phyloP scores from a whole-genome alignment of 2,113 vertebrate species.

The Antechinus flavipes region DNA sequence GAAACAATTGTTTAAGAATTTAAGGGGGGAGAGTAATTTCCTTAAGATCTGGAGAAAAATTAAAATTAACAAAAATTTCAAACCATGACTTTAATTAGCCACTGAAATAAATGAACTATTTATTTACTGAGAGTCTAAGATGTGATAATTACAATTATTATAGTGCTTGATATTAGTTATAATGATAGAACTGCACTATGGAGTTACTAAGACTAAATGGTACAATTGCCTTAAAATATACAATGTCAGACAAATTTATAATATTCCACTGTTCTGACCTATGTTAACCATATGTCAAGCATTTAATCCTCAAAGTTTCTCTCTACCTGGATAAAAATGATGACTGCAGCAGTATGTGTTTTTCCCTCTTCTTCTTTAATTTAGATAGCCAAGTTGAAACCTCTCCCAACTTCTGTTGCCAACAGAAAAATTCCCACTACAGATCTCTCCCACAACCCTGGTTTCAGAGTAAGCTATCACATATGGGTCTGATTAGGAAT shows the following conservation, averaged over 20 bases:
- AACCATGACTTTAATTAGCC: background rate
- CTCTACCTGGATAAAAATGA: background rate
- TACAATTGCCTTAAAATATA: background rate
- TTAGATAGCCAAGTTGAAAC: background rate
- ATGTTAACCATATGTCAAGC: background rate
- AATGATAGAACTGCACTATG: background rate
- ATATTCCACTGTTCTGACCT: background rate
- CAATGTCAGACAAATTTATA: background rate
- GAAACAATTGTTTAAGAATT: slow-evolving; percentile 26
- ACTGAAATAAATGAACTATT: background rate
- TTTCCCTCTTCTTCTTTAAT: background rate
- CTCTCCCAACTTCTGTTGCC: background rate
- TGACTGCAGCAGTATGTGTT: background rate
- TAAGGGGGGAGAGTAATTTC: background rate
- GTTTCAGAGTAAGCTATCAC: background rate
- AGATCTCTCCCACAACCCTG: background rate
- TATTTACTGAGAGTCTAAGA: background rate
- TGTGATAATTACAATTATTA: background rate
- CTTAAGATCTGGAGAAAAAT: slow-evolving; percentile 39
- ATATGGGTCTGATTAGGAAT: background rate
- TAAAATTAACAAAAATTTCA: slow-evolving; percentile 47
- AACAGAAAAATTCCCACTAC: background rate
- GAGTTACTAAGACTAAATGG: background rate
- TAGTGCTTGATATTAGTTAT: background rate
- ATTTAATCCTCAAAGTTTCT: background rate